Evolutionary conservation across 2,113 vertebrate species (phyloP).

Genomic region (Podarcis muralis): DNA sequence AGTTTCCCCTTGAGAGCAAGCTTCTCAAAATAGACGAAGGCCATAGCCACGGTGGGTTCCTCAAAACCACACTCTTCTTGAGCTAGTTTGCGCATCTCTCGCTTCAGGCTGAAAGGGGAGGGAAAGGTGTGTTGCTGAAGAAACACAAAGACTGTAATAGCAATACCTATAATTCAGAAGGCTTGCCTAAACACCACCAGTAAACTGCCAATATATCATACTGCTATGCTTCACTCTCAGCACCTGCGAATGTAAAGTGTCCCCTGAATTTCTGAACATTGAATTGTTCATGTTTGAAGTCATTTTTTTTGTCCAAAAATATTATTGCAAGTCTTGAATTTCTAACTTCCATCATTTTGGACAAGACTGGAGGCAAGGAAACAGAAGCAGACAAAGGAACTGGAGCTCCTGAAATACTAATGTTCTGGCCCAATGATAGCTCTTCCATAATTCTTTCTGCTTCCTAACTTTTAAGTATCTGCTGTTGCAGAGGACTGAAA

Average conservation of each 20-base stretch:
- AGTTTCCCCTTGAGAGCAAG: conserved; percentile 96
- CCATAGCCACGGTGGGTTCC: conserved; percentile 96
- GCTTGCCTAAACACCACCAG: neutral
- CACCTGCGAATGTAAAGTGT: neutral
- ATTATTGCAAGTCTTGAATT: neutral
- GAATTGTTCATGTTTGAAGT: neutral
- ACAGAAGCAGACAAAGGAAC: neutral
- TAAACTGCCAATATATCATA: neutral
- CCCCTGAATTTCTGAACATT: neutral
- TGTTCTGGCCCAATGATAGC: neutral
- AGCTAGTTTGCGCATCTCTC: conserved; percentile 94
- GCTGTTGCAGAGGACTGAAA: neutral
- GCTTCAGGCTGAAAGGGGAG: conserved; percentile 84
- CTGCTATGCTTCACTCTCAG: neutral
- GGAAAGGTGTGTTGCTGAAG: neutral
- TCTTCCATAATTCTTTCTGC: neutral
- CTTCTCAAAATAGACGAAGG: conserved; percentile 99
- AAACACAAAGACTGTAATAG: neutral
- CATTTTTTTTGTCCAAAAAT: neutral
- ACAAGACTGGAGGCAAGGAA: neutral
- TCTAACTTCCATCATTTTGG: neutral
- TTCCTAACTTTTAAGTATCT: neutral
- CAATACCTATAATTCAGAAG: neutral
- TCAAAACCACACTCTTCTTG: conserved; percentile 94
- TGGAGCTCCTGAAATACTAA: neutral